Percentiles rank a stretch among this genome's conserved stretches.
phyloP scores from a whole-genome alignment of 1,140 invertebrate species.

The Sminthurinus signatus region DNA sequence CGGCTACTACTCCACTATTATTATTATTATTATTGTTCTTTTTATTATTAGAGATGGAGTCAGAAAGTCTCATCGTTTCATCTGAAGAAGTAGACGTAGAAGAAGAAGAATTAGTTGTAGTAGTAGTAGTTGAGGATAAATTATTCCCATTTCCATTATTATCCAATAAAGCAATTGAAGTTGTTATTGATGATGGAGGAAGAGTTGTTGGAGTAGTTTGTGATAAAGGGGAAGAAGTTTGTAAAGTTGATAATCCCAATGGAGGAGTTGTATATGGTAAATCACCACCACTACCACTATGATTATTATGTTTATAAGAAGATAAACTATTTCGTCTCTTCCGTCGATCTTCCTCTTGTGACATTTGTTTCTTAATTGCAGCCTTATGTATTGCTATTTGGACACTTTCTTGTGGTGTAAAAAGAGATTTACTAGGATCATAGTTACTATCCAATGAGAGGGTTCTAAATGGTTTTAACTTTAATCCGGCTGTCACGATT shows the following conservation, averaged over 20 bases:
- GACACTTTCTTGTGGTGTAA: constrained; percentile 46
- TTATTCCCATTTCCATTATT: no score
- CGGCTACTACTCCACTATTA: constrained; percentile 9
- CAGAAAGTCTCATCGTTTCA: not conserved
- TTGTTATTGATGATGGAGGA: not conserved
- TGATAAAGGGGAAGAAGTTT: not conserved
- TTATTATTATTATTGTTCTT: not conserved
- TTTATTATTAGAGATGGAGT: not conserved
- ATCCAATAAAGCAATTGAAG: not conserved
- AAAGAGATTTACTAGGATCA: constrained; percentile 45
- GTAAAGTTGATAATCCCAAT: no score
- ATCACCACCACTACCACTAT: constrained; percentile 22
- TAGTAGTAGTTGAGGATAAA: not conserved
- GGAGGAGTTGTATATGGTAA: constrained; percentile 27
- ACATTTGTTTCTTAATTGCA: constrained; percentile 48
- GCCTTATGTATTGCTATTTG: constrained; percentile 49
- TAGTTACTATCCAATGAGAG: constrained; percentile 34
- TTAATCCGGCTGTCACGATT: constrained; percentile 2
- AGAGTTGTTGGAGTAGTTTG: not conserved
- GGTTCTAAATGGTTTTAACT: constrained; percentile 29
- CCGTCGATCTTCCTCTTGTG: constrained; percentile 42
- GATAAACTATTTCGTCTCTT: constrained; percentile 29
- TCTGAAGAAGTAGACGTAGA: not conserved
- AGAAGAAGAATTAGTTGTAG: not conserved
- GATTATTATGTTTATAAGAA: constrained; percentile 5